Evolutionary conservation across 2,113 vertebrate genomes (phyloP).

Genomic region (Bagarius yarrelli): DNA sequence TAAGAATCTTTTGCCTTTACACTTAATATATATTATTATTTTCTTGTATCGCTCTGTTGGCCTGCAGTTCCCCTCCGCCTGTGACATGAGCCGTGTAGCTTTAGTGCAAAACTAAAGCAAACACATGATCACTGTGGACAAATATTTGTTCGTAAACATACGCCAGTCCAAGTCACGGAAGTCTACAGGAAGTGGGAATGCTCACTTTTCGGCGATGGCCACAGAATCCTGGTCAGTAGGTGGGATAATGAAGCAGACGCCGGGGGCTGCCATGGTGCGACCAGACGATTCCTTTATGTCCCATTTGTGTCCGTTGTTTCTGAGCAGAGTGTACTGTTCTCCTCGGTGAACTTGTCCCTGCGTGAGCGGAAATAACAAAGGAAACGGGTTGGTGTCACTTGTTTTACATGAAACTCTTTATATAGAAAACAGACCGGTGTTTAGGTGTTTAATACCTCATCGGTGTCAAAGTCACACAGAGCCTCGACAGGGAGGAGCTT

Average conservation of each 20-base stretch:
- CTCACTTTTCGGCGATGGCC: slow-evolving; percentile 80
- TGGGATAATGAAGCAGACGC: slow-evolving; percentile 88
- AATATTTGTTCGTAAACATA: not conserved
- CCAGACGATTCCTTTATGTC: slow-evolving; percentile 80
- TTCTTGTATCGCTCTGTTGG: not conserved
- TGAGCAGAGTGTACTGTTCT: slow-evolving; percentile 82
- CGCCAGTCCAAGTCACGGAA: not conserved
- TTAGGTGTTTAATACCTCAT: slow-evolving; percentile 72
- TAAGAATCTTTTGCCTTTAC: not conserved
- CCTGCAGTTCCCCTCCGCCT: not conserved
- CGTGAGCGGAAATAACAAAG: slow-evolving; percentile 3
- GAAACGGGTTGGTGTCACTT: not conserved
- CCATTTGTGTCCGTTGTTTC: slow-evolving; percentile 80
- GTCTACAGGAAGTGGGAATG: slow-evolving; percentile 19
- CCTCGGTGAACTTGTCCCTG: slow-evolving; percentile 85
- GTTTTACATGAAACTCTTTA: not conserved
- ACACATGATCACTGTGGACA: not conserved
- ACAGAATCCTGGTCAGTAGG: slow-evolving; percentile 83
- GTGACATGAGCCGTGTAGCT: not conserved
- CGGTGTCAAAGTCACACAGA: slow-evolving; percentile 86
- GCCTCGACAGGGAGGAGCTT: slow-evolving; percentile 87
- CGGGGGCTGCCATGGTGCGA: slow-evolving; percentile 75
- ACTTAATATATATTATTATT: not conserved
- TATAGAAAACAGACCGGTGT: not conserved
- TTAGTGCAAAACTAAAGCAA: not conserved